Base-by-base conservation (phyloP, 2,888 invertebrate species). In the Andrena trimmerana region DNA sequence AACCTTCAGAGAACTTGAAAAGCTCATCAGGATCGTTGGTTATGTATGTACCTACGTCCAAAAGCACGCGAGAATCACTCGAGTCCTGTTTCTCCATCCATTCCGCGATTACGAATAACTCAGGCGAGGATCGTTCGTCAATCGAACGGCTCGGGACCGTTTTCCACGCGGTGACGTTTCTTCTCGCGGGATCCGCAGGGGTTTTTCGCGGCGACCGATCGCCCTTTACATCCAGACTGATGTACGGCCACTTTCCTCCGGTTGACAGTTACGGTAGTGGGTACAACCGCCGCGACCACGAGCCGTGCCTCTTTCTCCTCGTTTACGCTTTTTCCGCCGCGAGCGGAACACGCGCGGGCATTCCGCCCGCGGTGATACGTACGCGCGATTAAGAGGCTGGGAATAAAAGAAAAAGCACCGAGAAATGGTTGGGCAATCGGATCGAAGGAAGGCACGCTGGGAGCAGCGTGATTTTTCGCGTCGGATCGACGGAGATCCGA, bases 211-310 rank as follows among this genome's bases (percentile, higher is more conserved):
- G 74, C 74, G 68, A 67, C 42, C 82, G 65, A 83, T 81, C 83
- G 71, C 63, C 71, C 82, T 83, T 83, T 81, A 70, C 78, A 57
- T 73, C 36, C 60, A 20, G 70, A 36, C 52, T 71, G 82, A 83
- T 68, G 70, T 71, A 83, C 82, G 70, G 48, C 67, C 83, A 71
- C 74, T 84, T 78, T 74, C 74, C 78, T 67, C 70, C 24, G 48
- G 65, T 66, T 73, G 74, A 65, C 71, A 71, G 76, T 73, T 77
- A 81, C 80, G 76, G 65, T 62, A 42, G 59, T 81, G 54, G 65
- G 68, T 63, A 66, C 60, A 70, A 70, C 62, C 50, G 62, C 62
- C 48, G 66, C 57, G 31, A 62, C 52, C 65, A 68, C 52, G 42
- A 48, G 60, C 65, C 54, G 10, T 66, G 33, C 62, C 70, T 78